Base-by-base conservation (phyloP, 2,888 invertebrate species). In the Yponomeuta sedellus region DNA sequence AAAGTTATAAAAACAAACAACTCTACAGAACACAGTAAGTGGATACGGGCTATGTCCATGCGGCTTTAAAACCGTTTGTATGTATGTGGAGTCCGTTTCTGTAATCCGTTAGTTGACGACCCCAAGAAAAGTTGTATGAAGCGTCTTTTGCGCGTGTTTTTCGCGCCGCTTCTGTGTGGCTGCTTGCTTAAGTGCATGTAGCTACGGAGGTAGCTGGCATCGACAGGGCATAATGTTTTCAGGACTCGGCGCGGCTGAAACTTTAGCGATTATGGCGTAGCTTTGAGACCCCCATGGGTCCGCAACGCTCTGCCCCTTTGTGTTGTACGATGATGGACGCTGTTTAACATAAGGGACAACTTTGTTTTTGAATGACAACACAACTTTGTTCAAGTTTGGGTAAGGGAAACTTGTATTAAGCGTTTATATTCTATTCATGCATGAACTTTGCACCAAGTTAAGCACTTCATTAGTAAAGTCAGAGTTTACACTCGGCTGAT, bases 261-360 rank as follows among this genome's bases (percentile, higher is more conserved):
- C 67, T 67, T 67, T 57, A 39, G 19, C 67, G 67, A 67, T 67
- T 67, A 67, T 59, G 59, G 62, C 64, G 59, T n/a, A 22, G 67
- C 61, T 61, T 19, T 44, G n/a, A 19, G 44, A 5, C 16, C 19
- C 57, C 22, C 22, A 11, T 20, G 44, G 63, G 40, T 25, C 52
- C 10, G 40, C 19, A 16, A 25, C 10, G 12, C 28, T 25, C 25
- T 25, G 39, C n/a, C 57, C 28, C n/a, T 28, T 64, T 56, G 58
- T 57, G 58, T 10, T 64, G 52, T 44, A n/a, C 59, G 25, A 12
- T 64, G 64, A 56, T 64, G 64, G 44, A 52, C 64, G 22, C 25
- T 44, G 64, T 64, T 64, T 28, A 64, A 44, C 39, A 52, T 20
- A 52, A 0, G 64, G 64, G 64, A 40, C 64, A 52, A 64, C 52